Percentiles rank a stretch among this genome's conserved stretches.
These are phyloP conservation scores for Sardina pilchardus DNA, from an alignment of 2,113 vertebrate species.

Conservation along the genomic window DNA sequence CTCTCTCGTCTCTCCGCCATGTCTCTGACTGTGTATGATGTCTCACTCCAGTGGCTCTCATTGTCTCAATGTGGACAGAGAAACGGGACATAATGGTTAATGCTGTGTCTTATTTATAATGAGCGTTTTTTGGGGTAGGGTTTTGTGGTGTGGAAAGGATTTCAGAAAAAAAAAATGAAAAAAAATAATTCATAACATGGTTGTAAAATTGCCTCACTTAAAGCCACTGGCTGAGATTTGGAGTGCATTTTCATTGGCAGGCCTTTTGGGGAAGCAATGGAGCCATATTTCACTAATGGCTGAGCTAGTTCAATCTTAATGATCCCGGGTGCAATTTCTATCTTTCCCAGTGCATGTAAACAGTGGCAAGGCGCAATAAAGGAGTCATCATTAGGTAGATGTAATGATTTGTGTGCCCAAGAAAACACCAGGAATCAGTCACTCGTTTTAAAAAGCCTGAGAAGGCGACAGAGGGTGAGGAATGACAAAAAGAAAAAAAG, in stretches of 20 bases:
- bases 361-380: constrained; percentile 51
- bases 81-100: not conserved
- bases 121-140: not conserved
- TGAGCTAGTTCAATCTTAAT: constrained; percentile 51
- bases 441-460: constrained; percentile 36
- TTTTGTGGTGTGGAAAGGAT: not conserved
- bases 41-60: not conserved
- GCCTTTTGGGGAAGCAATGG: constrained; percentile 38
- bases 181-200: constrained; percentile 30
- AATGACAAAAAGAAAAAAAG: not conserved
- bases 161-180: not conserved
- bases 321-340: constrained; percentile 49
- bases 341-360: constrained; percentile 50
- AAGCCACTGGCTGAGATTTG: constrained; percentile 25
- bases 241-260: constrained; percentile 34
- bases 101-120: constrained; percentile 8
- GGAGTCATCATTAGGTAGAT: constrained; percentile 41
- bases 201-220: constrained; percentile 40
- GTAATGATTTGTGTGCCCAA: constrained; percentile 44
- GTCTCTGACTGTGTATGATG: not conserved
- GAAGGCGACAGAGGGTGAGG: not conserved
- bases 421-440: constrained; percentile 47
- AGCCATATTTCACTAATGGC: constrained; percentile 50
- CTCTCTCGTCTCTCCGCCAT: not conserved
- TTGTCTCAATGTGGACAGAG: not conserved